Evolutionary conservation across 2,888 invertebrate genomes (phyloP).

Genomic region (Agrochola litura): DNA sequence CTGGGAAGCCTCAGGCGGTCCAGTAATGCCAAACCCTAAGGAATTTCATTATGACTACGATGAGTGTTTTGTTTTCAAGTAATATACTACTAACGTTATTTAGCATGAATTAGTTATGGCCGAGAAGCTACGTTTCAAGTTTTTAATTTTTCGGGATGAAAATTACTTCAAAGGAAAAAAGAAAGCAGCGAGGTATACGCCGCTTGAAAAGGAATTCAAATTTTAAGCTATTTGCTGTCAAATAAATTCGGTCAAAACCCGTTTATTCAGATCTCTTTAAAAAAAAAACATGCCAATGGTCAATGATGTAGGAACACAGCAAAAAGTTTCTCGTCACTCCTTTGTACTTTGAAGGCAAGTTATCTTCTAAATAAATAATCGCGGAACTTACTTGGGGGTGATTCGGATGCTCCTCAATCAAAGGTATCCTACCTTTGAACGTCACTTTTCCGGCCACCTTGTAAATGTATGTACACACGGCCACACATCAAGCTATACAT

Average conservation of each 20-base stretch:
- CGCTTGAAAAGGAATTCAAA: not conserved
- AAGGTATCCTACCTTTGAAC: no score
- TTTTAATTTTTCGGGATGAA: not conserved
- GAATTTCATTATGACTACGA: slow-evolving; percentile 51
- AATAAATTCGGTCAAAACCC: not conserved
- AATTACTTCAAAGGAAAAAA: not conserved
- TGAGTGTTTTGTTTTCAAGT: slow-evolving; percentile 37
- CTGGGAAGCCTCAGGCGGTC: slow-evolving; percentile 37
- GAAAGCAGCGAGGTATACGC: not conserved
- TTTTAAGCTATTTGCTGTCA: not conserved
- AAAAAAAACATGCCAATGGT: not conserved
- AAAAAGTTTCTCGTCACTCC: not conserved
- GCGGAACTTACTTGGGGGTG: not conserved
- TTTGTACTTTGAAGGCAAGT: not conserved
- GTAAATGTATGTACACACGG: no score
- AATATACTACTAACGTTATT: slow-evolving; percentile 6
- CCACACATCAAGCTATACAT: no score
- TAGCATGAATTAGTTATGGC: not conserved
- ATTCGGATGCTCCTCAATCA: not conserved
- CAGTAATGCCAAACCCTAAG: slow-evolving; percentile 16
- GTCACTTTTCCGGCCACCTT: no score
- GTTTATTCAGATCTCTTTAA: not conserved
- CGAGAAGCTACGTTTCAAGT: no score
- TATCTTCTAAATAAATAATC: not conserved
- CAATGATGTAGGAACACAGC: not conserved